Evolutionary conservation across 2,797 vertebrate species (phyloP).

Genomic region (Anguilla obscura): DNA sequence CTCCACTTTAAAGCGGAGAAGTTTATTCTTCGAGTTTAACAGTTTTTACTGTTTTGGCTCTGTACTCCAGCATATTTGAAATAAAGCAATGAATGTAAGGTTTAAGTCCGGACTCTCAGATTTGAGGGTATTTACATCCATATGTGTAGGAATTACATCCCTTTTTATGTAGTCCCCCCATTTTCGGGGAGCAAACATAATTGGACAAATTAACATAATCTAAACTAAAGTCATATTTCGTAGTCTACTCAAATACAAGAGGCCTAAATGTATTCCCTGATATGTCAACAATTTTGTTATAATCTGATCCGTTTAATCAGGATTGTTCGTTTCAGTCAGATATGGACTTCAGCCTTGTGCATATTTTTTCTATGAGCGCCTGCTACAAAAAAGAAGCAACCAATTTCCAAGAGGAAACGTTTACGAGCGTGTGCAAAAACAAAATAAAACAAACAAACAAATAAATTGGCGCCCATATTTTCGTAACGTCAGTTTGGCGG

Average conservation of each 20-base stretch:
- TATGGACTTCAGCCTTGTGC: too few species aligned
- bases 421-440: constrained; percentile 11
- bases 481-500: neutral
- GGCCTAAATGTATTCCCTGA: neutral
- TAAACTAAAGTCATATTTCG: too few species aligned
- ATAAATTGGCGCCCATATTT: neutral
- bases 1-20: neutral
- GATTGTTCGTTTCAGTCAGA: neutral
- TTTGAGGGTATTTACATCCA: too few species aligned
- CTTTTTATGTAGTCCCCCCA: too few species aligned
- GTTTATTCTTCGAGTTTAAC: neutral
- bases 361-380: neutral
- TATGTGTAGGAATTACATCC: too few species aligned
- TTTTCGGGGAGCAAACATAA: too few species aligned
- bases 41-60: neutral
- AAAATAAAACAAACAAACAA: too few species aligned
- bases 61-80: neutral
- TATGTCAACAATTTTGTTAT: neutral
- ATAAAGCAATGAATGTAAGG: too few species aligned
- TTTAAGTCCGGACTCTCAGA: too few species aligned
- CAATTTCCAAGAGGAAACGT: constrained; percentile 23
- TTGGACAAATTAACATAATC: too few species aligned
- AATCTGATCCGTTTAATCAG: neutral
- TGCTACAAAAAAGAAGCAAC: neutral
- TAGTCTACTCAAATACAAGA: too few species aligned